These are phyloP conservation scores for Xanthia togata DNA, from an alignment of 2,888 invertebrate species.

Conservation along the genomic window DNA sequence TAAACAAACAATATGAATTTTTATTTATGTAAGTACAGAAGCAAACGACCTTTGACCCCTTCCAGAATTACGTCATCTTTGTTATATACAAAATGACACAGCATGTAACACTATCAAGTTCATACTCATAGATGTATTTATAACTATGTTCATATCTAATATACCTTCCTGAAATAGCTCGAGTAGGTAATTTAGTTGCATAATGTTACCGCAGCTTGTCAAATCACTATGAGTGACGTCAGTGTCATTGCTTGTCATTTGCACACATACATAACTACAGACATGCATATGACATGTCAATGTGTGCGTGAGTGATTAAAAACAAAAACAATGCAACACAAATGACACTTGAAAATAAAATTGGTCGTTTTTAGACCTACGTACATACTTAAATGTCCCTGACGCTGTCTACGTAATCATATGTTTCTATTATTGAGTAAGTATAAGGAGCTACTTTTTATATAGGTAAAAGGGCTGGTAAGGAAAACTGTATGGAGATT, in stretches of 20 bases:
- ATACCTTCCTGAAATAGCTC: not conserved
- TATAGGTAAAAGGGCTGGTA: not conserved
- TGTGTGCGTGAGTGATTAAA: not conserved
- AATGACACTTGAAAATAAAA: not conserved
- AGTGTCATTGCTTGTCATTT: slow-evolving; percentile 49
- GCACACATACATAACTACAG: not conserved
- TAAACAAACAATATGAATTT: slow-evolving; percentile 16
- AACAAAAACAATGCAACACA: not conserved
- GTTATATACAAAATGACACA: slow-evolving; percentile 4
- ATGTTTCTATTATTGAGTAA: not conserved
- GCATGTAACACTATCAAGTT: slow-evolving; percentile 1
- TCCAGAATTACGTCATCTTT: slow-evolving; percentile 15
- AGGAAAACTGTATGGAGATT: not conserved
- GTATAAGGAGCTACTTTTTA: not conserved
- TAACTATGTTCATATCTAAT: not conserved
- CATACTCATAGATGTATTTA: too few relatives aligned
- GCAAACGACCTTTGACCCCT: slow-evolving; percentile 3
- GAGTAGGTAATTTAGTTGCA: slow-evolving; percentile 6
- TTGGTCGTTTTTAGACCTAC: not conserved
- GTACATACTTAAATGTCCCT: not conserved
- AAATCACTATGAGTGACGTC: slow-evolving; percentile 35
- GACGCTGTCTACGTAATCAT: not conserved
- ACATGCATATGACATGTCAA: not conserved
- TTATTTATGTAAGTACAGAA: not conserved
- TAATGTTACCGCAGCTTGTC: slow-evolving; percentile 14